These are phyloP conservation scores for Hoplostethus mediterraneus DNA, from an alignment of 2,797 vertebrate species.

Conservation along the genomic window DNA sequence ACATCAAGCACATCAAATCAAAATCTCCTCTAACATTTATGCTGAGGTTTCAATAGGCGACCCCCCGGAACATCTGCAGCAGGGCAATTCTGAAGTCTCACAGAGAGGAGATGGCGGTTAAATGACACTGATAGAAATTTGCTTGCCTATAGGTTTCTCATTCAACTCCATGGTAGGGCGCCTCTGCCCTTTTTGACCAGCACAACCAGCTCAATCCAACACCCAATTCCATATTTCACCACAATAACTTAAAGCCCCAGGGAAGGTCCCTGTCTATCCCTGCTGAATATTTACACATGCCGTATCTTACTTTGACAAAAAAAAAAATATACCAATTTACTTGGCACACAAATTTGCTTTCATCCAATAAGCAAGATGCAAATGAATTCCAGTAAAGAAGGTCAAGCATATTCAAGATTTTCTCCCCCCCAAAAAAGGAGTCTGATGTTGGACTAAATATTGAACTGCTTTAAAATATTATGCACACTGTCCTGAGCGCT, in stretches of 20 bases:
- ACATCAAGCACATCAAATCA: conserved; percentile 43
- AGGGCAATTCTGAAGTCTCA: conserved; percentile 35
- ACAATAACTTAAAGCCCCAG: conserved; percentile 56
- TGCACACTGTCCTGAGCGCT: conserved; percentile 26
- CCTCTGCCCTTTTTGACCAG: conserved; percentile 30
- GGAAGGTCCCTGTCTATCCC: conserved; percentile 43
- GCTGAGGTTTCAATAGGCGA: conserved; percentile 47
- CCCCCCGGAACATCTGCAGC: conserved; percentile 32
- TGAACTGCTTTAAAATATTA: conserved; percentile 34
- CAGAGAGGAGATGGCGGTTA: conserved; percentile 31
- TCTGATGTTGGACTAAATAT: conserved; percentile 49
- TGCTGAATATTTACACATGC: conserved; percentile 69
- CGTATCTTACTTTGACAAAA: conserved; percentile 50
- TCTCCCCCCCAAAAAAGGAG: conserved; percentile 43
- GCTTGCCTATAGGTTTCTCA: conserved; percentile 15
- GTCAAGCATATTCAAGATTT: conserved; percentile 72
- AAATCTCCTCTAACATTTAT: conserved; percentile 50
- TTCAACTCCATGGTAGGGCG: not conserved
- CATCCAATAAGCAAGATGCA: conserved; percentile 71
- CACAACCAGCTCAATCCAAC: conserved; percentile 19
- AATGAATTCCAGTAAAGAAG: conserved; percentile 73
- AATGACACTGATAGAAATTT: conserved; percentile 44
- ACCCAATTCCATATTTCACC: conserved; percentile 40
- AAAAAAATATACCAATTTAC: conserved; percentile 70
- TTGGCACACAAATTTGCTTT: conserved; percentile 56